Conservation (phyloP, 2,797 vertebrate species). For the Molothrus ater region DNA sequence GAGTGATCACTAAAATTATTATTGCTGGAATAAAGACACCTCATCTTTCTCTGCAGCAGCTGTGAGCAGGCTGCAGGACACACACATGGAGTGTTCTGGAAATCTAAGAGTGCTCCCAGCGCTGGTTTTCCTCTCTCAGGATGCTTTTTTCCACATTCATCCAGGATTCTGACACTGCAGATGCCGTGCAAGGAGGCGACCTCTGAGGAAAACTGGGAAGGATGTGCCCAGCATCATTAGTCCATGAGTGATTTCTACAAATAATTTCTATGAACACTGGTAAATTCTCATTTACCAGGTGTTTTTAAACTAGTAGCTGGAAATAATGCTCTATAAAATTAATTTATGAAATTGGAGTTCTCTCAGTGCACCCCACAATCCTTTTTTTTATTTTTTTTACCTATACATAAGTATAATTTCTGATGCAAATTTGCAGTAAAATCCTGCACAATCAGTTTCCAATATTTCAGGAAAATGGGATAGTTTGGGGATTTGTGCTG, state of each 20-base stretch:
- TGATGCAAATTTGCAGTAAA: not conserved
- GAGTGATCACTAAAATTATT: not conserved
- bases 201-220: not conserved
- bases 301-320: not conserved
- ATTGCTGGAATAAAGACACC: not conserved
- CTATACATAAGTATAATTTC: not conserved
- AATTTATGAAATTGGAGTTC: not conserved
- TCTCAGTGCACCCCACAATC: not conserved
- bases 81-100: not conserved
- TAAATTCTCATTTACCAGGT: not conserved
- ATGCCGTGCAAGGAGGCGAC: not conserved
- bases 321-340: not conserved
- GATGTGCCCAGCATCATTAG: not conserved
- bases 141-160: not conserved
- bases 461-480: not conserved
- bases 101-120: not conserved
- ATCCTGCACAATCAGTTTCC: not conserved
- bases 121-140: not conserved
- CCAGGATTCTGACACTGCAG: not conserved
- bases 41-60: not conserved
- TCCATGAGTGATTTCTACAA: not conserved
- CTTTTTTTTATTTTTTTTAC: not conserved
- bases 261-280: not conserved
- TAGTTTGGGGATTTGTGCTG: not conserved
- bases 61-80: not conserved